Base-by-base conservation (phyloP, 2,797 vertebrate species). In the Neopelma chrysocephalum region DNA sequence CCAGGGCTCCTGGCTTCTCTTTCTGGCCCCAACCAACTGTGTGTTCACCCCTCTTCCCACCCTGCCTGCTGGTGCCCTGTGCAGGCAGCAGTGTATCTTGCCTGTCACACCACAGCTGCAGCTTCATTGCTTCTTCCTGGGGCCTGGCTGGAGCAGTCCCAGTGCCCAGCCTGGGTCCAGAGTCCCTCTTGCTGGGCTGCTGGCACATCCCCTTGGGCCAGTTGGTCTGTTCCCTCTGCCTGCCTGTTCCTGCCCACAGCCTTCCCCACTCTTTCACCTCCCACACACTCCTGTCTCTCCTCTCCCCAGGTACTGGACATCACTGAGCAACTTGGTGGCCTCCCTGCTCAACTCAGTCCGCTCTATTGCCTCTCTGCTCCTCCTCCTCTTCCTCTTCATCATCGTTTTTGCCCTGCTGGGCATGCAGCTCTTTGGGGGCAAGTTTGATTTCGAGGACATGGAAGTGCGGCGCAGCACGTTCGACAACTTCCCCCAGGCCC, bases 351-450 rank as follows among this genome's bases (percentile, higher is more conserved):
- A 99, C 97, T 99, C 99, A 0, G 98, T 99, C 54, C 99, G 99
- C 93, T 99, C 99, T 97, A 99, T 99, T 9, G 99, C 99, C 90
- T 99, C 98, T 40, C 98, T 99, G 82, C 98, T 99, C 47, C 98
- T 99, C 60, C 98, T 99, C 31, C 99, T 99, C 96, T 99, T 99
- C 97, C 99, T 99, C 92, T 99, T 99, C 97, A 99, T 99, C 27
- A 97, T 99, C 83, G 99, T 99, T 98, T 99, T 99, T 68, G 98
- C 99, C 21, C 98, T 99, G 60, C 98, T 99, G 96, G 99, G 99
- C 85, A 99, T 99, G 99, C 99, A 99, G 96, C 99, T 99, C 94
- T 99, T 99, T 51, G 99, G 99, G 23, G 99, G 99, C 73, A 99
- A 98, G 94, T 99, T 98, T 64, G 99, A 99, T 97, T 99, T 99